Evolutionary conservation across 1,140 invertebrate genomes (phyloP), one percentile per base, ranked within the genome.

Genomic region (Ctenoplectra terminalis): DNA sequence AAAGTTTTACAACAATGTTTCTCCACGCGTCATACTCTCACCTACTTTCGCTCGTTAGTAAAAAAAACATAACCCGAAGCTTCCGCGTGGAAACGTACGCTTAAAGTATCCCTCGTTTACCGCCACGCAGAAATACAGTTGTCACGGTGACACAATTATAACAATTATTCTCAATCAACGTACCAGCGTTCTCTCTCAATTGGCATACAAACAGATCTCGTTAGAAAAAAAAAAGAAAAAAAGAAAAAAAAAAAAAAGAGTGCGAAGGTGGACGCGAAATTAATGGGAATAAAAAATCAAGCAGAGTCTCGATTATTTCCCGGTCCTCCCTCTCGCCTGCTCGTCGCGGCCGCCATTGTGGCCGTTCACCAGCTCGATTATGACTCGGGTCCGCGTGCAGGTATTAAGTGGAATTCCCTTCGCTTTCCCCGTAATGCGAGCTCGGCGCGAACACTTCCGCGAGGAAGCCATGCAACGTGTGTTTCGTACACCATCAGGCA

Each of bases 401-500:
- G 37, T 48, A 52, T 64, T 52, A 34, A 50, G 61, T 37, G 17
- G 46, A 75, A 40, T 75, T 52, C 58, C 6, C 43, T 20, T 37
- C n/a, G 43, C 43, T 75, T 50, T 58, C 31, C 43, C 5, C 9
- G 54, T 58, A 71, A 78, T 37, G n/a, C 17, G 64, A 78, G 43
- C 40, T 23, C 29, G 9, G 31, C 29, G 50, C 50, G 26, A 48
- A 78, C 40, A 60, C 31, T 70, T 58, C 66, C 54, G 66, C 75
- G 23, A 60, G 52, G 63, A 69, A 58, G 29, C 64, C 52, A 26
- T 34, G 34, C 20, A 48, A 11, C 64, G 52, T 46, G 50, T 52
- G 73, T 43, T 70, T 58, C 66, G 52, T 43, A 46, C 52, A 48
- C 50, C 64, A 56, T 77, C 64, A 46, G 40, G 17, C 48, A 58